Evolutionary conservation across 2,888 invertebrate genomes (phyloP).

Genomic region (Hymenopus coronatus): DNA sequence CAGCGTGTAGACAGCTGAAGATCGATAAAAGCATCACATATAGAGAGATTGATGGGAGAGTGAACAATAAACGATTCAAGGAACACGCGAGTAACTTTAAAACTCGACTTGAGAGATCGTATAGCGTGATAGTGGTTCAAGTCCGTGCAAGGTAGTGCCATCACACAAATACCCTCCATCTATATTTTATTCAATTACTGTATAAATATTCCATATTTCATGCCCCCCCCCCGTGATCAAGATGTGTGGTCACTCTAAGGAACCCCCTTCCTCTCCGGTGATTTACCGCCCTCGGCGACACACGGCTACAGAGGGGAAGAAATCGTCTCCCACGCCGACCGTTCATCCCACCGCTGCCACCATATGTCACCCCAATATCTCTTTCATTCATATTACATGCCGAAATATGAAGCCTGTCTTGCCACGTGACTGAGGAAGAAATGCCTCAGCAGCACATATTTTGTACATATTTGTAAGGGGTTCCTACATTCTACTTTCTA

Average conservation of each 20-base stretch:
- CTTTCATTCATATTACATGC: constrained; percentile 14
- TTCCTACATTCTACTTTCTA: no score
- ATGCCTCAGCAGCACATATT: no score
- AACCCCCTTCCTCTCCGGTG: not conserved
- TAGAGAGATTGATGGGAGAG: no score
- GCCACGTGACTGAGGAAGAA: no score
- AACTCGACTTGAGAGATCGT: not conserved
- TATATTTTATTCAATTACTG: constrained; percentile 28
- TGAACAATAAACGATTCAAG: not conserved
- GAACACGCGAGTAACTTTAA: not conserved
- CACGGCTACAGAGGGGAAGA: not conserved
- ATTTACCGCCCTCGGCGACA: not conserved
- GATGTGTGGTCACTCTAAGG: constrained; percentile 24
- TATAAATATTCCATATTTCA: constrained; percentile 33
- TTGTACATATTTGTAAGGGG: no score
- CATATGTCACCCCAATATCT: constrained; percentile 8
- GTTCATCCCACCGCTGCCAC: not conserved
- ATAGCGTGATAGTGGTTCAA: not conserved
- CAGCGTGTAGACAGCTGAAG: no score
- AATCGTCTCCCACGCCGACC: not conserved
- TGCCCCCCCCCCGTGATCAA: constrained; percentile 18
- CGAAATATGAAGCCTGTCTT: not conserved
- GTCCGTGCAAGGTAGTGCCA: not conserved
- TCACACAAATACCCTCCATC: not conserved
- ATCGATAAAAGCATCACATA: no score